phyloP scores from a whole-genome alignment of 2,113 vertebrate species.

The Cryptotis parvus region DNA sequence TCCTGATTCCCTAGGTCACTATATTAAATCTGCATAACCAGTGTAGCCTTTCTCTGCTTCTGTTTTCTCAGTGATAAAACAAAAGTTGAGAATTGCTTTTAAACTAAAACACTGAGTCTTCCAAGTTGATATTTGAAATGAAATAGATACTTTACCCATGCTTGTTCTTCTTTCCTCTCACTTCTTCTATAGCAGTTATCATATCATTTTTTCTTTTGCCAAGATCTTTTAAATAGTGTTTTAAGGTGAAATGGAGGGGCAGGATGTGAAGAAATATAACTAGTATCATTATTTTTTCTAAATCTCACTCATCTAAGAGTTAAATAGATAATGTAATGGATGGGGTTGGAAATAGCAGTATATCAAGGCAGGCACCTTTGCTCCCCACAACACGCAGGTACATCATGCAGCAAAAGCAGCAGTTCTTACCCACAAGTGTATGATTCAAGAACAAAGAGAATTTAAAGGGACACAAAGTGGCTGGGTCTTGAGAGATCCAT shows the following conservation, averaged over 20 bases:
- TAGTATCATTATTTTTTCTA: too few species aligned
- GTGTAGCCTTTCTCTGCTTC: not conserved
- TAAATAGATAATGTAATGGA: too few species aligned
- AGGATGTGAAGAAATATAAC: too few species aligned
- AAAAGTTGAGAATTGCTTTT: not conserved
- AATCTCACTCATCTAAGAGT: too few species aligned
- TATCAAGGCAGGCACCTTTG: too few species aligned
- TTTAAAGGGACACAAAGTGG: too few species aligned
- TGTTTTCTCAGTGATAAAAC: not conserved
- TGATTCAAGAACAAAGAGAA: too few species aligned
- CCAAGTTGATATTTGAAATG: not conserved
- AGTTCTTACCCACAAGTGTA: too few species aligned
- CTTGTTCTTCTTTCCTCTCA: not conserved
- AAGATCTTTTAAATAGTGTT: not conserved
- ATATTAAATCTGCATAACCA: slow-evolving; percentile 21
- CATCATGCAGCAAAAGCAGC: too few species aligned
- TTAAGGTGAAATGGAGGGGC: not conserved
- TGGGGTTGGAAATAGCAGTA: too few species aligned
- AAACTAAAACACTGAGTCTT: not conserved
- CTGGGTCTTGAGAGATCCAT: too few species aligned
- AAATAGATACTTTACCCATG: rapidly evolving
- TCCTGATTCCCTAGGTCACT: not conserved
- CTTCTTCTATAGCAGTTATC: not conserved
- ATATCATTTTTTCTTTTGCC: not conserved
- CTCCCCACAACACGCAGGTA: too few species aligned